These are phyloP conservation scores for Ancistrus triradiatus DNA, from an alignment of 2,113 vertebrate genomes.

Conservation along the genomic window DNA sequence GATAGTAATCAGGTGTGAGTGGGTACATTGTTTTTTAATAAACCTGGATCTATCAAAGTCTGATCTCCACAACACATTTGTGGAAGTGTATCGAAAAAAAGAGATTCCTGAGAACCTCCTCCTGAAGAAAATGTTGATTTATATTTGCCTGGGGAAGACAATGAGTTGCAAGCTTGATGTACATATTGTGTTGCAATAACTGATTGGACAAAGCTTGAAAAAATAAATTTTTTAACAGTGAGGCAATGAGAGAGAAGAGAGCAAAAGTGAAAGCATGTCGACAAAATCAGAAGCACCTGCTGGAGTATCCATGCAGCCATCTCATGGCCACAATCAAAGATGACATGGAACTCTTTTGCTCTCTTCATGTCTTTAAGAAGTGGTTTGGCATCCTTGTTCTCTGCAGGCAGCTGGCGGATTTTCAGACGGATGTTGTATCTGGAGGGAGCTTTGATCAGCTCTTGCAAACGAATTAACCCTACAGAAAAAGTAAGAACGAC, in stretches of 20 bases:
- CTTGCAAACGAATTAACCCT: constrained; percentile 97
- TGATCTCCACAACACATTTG: too few species aligned
- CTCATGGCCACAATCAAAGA: constrained; percentile 96
- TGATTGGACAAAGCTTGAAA: too few species aligned
- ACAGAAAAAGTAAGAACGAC: constrained; percentile 55
- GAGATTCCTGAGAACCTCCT: too few species aligned
- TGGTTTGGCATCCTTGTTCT: constrained; percentile 96
- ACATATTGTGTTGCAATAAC: too few species aligned
- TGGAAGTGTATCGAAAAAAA: too few species aligned
- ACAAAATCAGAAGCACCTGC: constrained; percentile 72
- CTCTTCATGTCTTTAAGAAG: constrained; percentile 98
- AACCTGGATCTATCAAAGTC: too few species aligned
- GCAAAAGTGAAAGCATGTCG: constrained; percentile 27
- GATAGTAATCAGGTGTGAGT: too few species aligned
- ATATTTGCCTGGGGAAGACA: too few species aligned
- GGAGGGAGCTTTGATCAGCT: constrained; percentile 97
- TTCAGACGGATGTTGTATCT: constrained; percentile 94
- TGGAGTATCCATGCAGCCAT: constrained; percentile 97
- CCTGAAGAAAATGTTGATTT: too few species aligned
- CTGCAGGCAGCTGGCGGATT: constrained; percentile 92
- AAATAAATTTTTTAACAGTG: too few species aligned
- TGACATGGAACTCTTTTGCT: constrained; percentile 95
- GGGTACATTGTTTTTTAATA: too few species aligned
- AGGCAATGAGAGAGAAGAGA: background rate
- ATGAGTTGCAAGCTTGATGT: too few species aligned